A percentile compares a stretch with the other conserved stretches of the same genome.
These are phyloP conservation scores for Melanchra persicariae DNA, from an alignment of 2,888 invertebrate genomes.

Conservation along the genomic window DNA sequence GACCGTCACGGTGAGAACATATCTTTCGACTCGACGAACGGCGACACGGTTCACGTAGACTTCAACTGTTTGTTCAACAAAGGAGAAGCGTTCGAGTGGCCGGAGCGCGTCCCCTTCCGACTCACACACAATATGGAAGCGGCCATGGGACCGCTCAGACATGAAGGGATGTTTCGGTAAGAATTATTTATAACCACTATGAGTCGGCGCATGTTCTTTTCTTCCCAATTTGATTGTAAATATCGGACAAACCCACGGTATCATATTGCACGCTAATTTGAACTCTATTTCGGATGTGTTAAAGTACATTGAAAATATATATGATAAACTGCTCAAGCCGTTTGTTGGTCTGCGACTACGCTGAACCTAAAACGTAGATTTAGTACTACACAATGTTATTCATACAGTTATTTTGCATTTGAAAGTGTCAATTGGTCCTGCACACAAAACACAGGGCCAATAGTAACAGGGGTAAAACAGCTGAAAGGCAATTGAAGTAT, in stretches of 20 bases:
- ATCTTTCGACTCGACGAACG: slow-evolving; percentile 97
- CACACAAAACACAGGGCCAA: too few species aligned
- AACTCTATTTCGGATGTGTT: background rate
- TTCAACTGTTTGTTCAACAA: slow-evolving; percentile 99
- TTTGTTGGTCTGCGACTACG: too few species aligned
- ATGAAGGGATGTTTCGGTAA: slow-evolving; percentile 96
- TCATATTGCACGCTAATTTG: background rate
- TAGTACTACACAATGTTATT: too few species aligned
- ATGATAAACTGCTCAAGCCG: background rate
- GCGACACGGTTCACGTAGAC: slow-evolving; percentile 99
- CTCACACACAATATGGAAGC: slow-evolving; percentile 99
- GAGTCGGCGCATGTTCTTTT: background rate
- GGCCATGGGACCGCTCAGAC: slow-evolving; percentile 98
- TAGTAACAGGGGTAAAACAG: background rate
- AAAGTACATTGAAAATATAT: background rate
- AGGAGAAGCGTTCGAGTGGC: slow-evolving; percentile 96
- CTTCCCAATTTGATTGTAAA: background rate
- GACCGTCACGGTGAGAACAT: slow-evolving; percentile 99
- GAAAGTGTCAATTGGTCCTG: background rate
- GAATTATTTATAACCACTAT: background rate
- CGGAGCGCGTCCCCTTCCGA: slow-evolving; percentile 97
- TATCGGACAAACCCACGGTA: background rate
- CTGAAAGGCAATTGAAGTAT: background rate
- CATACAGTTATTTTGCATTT: background rate
- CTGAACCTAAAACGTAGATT: too few species aligned